A percentile compares a stretch with the other conserved stretches of the same genome.
phyloP scores from a whole-genome alignment of 2,797 vertebrate genomes.

The Gymnoscopelus microlampas region DNA sequence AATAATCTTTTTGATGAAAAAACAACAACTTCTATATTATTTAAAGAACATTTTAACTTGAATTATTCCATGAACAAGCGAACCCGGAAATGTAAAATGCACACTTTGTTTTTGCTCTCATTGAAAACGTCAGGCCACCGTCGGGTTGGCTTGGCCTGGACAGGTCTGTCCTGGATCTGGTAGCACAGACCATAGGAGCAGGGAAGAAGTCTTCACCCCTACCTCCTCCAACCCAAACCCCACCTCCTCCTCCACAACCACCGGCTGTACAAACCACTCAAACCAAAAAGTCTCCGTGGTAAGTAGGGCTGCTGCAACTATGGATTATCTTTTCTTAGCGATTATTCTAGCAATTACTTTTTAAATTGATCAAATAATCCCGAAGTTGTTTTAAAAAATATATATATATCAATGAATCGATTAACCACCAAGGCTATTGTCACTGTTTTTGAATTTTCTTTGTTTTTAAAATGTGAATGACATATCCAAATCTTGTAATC shows the following conservation, averaged over 20 bases:
- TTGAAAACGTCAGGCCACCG: slow-evolving; percentile 81
- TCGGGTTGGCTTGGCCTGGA: slow-evolving; percentile 95
- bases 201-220: slow-evolving; percentile 72
- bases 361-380: too few relatives aligned
- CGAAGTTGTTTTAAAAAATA: too few relatives aligned
- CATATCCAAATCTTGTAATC: too few relatives aligned
- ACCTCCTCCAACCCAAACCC: slow-evolving; percentile 30
- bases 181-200: slow-evolving; percentile 88
- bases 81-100: neutral
- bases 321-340: too few relatives aligned
- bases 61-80: neutral
- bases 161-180: slow-evolving; percentile 86
- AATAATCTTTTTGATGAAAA: too few relatives aligned
- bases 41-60: too few relatives aligned
- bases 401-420: too few relatives aligned
- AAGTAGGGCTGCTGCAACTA: neutral
- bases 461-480: too few relatives aligned
- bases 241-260: slow-evolving; percentile 6
- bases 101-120: neutral
- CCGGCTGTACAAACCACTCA: neutral
- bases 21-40: too few relatives aligned
- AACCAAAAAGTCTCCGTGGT: slow-evolving; percentile 58
- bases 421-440: too few relatives aligned
- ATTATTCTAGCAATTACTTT: too few relatives aligned
- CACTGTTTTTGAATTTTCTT: too few relatives aligned